Evolutionary conservation across 2,797 vertebrate genomes (phyloP), one percentile per base, ranked within the genome.

Genomic region (Cetoscarus ocellatus): DNA sequence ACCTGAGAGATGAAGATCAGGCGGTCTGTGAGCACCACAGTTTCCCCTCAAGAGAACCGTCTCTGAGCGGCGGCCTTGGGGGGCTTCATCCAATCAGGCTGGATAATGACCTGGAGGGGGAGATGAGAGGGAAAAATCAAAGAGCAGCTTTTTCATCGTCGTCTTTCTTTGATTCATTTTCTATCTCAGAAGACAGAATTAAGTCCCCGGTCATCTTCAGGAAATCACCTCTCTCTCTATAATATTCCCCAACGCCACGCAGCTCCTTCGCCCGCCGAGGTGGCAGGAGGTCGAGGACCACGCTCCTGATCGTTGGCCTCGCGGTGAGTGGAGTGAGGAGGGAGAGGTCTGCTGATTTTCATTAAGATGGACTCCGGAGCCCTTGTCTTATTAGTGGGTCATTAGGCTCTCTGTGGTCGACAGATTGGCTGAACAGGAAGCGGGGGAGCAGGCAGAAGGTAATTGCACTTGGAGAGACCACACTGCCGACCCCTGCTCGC

Each of bases 301-400:
- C 61, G 60, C 60, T 52, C 44, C 10, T 1, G 54, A 78, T 75
- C 75, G 27, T 11, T n/a, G 12, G 43, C 36, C 39, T 42, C 65
- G 45, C 15, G 1, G 10, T 55, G 58, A 43, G 59, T n/a, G 57
- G 27, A 36, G 64, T 0, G 18, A 13, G 27, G 38, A 15, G 36
- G 39, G 53, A 40, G 61, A 17, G 79, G 67, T 66, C 47, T 66
- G 55, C 76, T 85, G 86, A 89, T 88, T 88, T 90, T 89, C 88
- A 92, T 90, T 89, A 91, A 81, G 85, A 87, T 69, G 77, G 88
- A 89, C 90, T 85, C 68, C 14, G 36, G 61, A 65, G 79, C 62
- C 59, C 87, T 83, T 81, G 89, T 92, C 89, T 89, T 87, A 86
- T 92, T 89, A 93, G 80, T 43, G 64, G 86, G 82, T 90, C 89